Conservation (phyloP, 2,113 vertebrate genomes). For the Ammospiza nelsoni region DNA sequence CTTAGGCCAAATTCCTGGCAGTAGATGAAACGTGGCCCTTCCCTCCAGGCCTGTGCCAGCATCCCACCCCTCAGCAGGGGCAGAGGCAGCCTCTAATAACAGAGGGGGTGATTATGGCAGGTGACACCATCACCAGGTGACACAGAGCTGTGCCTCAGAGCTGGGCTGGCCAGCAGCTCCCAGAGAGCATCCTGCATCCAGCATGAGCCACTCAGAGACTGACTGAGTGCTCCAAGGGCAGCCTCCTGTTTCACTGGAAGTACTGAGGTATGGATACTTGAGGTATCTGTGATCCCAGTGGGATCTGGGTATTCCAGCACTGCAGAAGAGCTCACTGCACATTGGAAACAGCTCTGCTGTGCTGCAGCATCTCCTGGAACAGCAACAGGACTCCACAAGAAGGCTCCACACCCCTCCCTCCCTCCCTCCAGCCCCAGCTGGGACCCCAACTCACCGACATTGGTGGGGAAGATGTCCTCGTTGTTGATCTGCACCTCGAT, state of each 20-base stretch:
- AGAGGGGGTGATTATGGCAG: neutral
- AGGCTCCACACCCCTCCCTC: neutral
- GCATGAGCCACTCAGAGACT: neutral
- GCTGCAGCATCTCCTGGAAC: no score
- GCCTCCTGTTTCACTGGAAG: neutral
- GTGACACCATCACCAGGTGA: neutral
- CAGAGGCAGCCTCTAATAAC: conserved; percentile 1
- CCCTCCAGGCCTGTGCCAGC: neutral
- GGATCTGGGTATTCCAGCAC: neutral
- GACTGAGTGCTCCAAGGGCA: neutral
- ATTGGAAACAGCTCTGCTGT: no score
- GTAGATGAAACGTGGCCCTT: neutral
- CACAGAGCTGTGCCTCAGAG: neutral
- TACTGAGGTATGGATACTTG: neutral
- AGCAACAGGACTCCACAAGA: neutral
- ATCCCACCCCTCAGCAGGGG: neutral
- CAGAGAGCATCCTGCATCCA: neutral
- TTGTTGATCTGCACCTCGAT: conserved; percentile 98
- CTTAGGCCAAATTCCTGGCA: neutral
- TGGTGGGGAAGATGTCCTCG: conserved; percentile 95
- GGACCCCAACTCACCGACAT: conserved; percentile 81
- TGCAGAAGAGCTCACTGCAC: neutral
- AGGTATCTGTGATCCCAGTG: neutral
- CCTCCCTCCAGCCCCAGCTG: neutral
- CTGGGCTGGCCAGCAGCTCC: neutral